These are phyloP conservation scores for Macaca mulatta DNA, from an alignment of 2,113 vertebrate genomes.

Conservation along the genomic window DNA sequence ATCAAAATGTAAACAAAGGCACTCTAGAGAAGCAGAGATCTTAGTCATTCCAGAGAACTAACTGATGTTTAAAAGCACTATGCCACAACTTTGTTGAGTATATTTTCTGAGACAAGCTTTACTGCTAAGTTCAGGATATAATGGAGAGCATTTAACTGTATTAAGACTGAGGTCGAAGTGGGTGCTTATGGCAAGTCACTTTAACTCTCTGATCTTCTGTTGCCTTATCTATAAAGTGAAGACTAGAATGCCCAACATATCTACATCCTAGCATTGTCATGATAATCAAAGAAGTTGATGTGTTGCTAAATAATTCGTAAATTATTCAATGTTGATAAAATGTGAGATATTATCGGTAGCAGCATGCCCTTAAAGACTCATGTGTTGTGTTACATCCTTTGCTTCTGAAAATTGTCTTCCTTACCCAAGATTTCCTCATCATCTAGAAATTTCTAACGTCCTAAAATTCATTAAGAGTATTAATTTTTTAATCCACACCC, in stretches of 20 bases:
- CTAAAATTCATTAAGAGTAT: not conserved
- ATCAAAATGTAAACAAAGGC: not conserved
- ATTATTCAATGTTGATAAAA: slow-evolving; percentile 11
- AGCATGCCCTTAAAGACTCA: not conserved
- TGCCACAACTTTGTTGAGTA: not conserved
- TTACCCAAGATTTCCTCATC: not conserved
- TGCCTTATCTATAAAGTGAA: not conserved
- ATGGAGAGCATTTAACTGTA: slow-evolving; percentile 13
- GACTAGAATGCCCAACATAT: not conserved
- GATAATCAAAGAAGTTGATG: not conserved
- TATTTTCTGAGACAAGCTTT: not conserved
- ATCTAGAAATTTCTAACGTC: not conserved
- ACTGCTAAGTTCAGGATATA: not conserved
- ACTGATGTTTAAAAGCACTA: not conserved
- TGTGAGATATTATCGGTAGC: not conserved
- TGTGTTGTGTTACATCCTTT: not conserved
- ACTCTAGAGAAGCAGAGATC: not conserved
- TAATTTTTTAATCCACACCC: not conserved
- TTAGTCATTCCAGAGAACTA: not conserved
- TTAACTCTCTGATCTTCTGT: not conserved
- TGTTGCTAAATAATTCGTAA: not conserved
- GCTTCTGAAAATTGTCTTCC: slow-evolving; percentile 25
- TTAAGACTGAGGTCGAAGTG: not conserved
- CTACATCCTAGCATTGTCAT: not conserved
- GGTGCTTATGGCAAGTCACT: not conserved